Conservation (phyloP, 1,140 invertebrate species). For the Drosophila punjabiensis region DNA sequence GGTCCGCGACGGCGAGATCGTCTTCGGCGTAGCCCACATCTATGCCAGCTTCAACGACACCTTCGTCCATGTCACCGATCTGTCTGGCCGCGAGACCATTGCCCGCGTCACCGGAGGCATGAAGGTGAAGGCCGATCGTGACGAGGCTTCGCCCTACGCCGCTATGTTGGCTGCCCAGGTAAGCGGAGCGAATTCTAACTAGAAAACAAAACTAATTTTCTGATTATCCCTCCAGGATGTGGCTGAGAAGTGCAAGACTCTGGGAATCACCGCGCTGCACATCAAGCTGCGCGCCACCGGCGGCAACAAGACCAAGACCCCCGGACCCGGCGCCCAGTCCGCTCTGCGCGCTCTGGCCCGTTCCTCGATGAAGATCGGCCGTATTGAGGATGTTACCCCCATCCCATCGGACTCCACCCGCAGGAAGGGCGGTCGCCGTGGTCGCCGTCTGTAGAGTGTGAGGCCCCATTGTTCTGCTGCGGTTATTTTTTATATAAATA, state of each 20-base stretch:
- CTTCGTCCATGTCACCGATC: constrained; percentile 99
- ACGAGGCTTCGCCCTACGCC: constrained; percentile 99
- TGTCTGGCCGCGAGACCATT: constrained; percentile 99
- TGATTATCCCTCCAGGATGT: constrained; percentile 92
- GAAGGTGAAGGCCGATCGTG: constrained; percentile 99
- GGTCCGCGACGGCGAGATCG: constrained; percentile 98
- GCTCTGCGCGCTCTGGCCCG: constrained; percentile 98
- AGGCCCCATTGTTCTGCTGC: constrained; percentile 22
- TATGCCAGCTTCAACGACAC: constrained; percentile 99
- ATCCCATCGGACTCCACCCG: constrained; percentile 99
- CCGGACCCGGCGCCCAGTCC: constrained; percentile 99
- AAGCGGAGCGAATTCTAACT: constrained; percentile 92
- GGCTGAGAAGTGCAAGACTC: constrained; percentile 98
- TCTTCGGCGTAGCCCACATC: constrained; percentile 99
- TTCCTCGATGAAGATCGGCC: constrained; percentile 99
- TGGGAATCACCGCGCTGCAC: constrained; percentile 99
- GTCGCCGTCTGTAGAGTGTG: constrained; percentile 96
- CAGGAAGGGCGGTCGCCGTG: constrained; percentile 99
- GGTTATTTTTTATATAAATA: constrained; percentile 52
- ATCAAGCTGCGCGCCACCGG: constrained; percentile 99
- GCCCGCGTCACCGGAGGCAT: constrained; percentile 99
- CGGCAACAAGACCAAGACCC: constrained; percentile 99
- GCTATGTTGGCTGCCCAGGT: constrained; percentile 99
- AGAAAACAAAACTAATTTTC: constrained; percentile 87
- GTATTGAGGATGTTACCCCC: constrained; percentile 99